A percentile compares a stretch with the other conserved stretches of the same genome.
Evolutionary conservation across 2,797 vertebrate genomes (phyloP).

Genomic region (Mormyrus hasselquistii): DNA sequence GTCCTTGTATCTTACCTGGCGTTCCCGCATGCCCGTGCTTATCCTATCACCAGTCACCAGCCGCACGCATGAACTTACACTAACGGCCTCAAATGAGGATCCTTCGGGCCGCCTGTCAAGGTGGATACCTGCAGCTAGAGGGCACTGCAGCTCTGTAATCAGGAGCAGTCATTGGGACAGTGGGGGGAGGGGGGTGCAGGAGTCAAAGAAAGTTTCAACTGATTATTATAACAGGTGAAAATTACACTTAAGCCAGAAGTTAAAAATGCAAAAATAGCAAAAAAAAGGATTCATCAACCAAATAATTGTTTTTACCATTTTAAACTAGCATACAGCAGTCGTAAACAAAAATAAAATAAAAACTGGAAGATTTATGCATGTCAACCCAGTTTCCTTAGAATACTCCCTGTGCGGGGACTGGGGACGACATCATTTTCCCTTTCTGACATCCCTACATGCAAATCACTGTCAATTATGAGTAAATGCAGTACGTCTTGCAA

Average conservation of each 20-base stretch:
- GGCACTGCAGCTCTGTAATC: constrained; percentile 13
- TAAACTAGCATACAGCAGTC: not conserved
- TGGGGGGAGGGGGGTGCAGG: not conserved
- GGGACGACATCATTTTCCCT: not conserved
- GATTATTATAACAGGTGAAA: constrained; percentile 4
- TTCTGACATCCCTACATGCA: not conserved
- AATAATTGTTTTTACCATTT: not conserved
- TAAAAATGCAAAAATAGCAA: not conserved
- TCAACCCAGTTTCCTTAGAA: not conserved
- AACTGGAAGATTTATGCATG: not conserved
- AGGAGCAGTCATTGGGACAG: not conserved
- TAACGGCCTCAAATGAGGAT: not conserved
- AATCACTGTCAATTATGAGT: not conserved
- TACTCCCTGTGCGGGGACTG: not conserved
- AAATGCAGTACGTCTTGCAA: not conserved
- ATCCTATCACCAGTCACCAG: not conserved
- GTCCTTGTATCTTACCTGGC: not conserved
- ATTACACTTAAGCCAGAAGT: not conserved
- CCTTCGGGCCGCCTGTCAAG: not conserved
- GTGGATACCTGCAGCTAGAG: constrained; percentile 7
- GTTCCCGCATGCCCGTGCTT: not conserved
- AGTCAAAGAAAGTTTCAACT: not conserved
- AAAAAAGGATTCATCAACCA: not conserved
- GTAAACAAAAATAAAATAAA: not conserved
- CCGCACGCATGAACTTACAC: not conserved